Evolutionary conservation across 2,888 invertebrate species (phyloP), one percentile per base, ranked within the genome.

Genomic region (Hedychridium roseum): DNA sequence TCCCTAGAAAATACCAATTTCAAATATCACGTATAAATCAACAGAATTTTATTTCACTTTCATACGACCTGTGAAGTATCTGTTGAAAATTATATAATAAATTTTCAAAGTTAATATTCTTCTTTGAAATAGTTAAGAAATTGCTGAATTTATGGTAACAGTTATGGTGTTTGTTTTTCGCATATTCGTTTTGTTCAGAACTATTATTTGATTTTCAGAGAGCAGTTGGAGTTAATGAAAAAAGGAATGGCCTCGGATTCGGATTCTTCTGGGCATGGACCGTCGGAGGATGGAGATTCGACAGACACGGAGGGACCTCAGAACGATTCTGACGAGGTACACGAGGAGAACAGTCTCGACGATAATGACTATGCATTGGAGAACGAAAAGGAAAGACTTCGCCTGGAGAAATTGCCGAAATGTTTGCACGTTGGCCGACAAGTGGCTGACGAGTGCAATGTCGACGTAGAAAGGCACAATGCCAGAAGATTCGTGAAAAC

Each of bases 391-490:
- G 80, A 80, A 53, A 73, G 78, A 38, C 54, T 78, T 57, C 80
- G 84, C 59, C 67, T 85, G 49, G 83, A 84, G 66, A 84, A 84
- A 68, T 71, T 84, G 44, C 84, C 84, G 7, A 84, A 84, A 69
- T 83, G 82, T 45, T 73, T 85, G 41, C 82, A 84, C 68, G 76
- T 84, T 49, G 83, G 82, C 48, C 68, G 77, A 48, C 73, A 77
- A 44, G 64, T 74, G 18, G 73, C 73, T 32, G 71, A 84, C 50
- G 84, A 88, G 71, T 88, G 88, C 62, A 91, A 92, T 61, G 89
- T 90, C 7, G 92, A 93, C 71, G 85, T 90, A 31, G 94, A 95
- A 76, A 83, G 93, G 39, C 91, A 92, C 73, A 94, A 94, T 74
- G 93, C 94, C 0, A 82, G 89, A 14, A 89, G 90, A 71, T 95